Evolutionary conservation across 2,797 vertebrate genomes (phyloP).

Genomic region (Parauchenoglanis ngamensis): DNA sequence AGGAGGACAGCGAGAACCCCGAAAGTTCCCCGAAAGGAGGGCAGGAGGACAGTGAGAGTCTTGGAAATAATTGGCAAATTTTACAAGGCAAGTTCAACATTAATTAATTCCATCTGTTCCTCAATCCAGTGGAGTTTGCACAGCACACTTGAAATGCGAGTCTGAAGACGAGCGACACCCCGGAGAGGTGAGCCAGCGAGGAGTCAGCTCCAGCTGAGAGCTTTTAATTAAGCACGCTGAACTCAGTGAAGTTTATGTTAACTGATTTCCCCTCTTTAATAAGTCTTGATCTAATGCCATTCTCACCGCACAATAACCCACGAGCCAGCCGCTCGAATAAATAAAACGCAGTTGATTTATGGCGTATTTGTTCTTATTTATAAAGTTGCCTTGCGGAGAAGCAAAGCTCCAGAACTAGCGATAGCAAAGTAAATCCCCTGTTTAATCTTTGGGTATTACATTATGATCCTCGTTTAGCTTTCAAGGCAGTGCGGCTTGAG

Average conservation of each 20-base stretch:
- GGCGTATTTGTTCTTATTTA: constrained; percentile 44
- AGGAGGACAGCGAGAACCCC: too few relatives aligned
- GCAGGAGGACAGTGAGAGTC: not conserved
- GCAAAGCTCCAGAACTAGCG: constrained; percentile 32
- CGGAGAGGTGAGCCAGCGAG: constrained; percentile 73
- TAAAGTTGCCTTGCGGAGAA: constrained; percentile 24
- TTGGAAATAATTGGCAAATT: constrained; percentile 65
- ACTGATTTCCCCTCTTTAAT: constrained; percentile 91
- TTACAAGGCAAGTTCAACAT: constrained; percentile 66
- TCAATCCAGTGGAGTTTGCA: constrained; percentile 71
- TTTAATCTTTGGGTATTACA: constrained; percentile 47
- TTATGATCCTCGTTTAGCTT: constrained; percentile 43
- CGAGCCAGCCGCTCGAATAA: constrained; percentile 51
- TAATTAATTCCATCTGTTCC: constrained; percentile 75
- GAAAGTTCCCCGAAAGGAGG: too few relatives aligned
- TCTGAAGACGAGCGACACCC: constrained; percentile 65
- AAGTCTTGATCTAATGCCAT: constrained; percentile 77
- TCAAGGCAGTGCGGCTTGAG: constrained; percentile 30
- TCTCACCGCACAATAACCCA: constrained; percentile 68
- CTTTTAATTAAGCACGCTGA: constrained; percentile 94
- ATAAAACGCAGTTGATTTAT: constrained; percentile 16
- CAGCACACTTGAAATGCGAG: constrained; percentile 67
- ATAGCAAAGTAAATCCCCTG: constrained; percentile 41
- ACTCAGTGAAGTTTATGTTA: constrained; percentile 89
- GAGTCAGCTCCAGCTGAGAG: constrained; percentile 89